Percentiles rank a stretch among this genome's conserved stretches.
Conservation (phyloP, 2,797 vertebrate species). For the Sebastes baramenuke region DNA sequence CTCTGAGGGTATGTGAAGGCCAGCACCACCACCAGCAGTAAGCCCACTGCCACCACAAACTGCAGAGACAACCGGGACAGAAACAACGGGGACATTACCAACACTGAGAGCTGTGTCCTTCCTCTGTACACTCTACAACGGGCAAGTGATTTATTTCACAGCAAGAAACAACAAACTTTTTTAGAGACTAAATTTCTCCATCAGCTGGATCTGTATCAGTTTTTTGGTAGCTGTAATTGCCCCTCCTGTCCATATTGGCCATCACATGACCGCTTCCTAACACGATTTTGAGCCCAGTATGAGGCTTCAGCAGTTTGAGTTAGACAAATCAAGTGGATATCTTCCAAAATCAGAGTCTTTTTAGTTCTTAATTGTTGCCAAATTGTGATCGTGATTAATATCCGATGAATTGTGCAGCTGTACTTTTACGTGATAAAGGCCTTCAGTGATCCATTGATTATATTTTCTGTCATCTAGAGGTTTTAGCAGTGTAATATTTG, state of each 20-base stretch:
- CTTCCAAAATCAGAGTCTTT: background rate
- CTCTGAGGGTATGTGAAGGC: constrained; percentile 89
- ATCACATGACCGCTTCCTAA: background rate
- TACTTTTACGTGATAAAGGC: background rate
- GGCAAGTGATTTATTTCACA: background rate
- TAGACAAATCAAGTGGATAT: background rate
- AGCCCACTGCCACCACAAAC: constrained; percentile 85
- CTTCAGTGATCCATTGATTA: background rate
- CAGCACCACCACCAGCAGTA: constrained; percentile 88
- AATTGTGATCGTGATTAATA: no score
- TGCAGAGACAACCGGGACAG: constrained; percentile 50
- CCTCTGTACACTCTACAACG: background rate
- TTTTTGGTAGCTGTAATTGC: no score
- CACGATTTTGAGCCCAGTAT: background rate
- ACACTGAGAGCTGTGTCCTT: background rate
- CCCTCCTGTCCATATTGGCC: no score
- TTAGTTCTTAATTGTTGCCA: background rate
- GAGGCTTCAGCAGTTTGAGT: background rate
- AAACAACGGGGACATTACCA: background rate
- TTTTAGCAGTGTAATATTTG: background rate
- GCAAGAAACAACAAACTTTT: no score
- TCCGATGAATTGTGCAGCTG: no score
- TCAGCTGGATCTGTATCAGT: background rate
- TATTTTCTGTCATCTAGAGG: background rate
- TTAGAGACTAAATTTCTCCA: background rate